Conservation (phyloP, 2,113 vertebrate genomes). For the Sphyrna mokarran region DNA sequence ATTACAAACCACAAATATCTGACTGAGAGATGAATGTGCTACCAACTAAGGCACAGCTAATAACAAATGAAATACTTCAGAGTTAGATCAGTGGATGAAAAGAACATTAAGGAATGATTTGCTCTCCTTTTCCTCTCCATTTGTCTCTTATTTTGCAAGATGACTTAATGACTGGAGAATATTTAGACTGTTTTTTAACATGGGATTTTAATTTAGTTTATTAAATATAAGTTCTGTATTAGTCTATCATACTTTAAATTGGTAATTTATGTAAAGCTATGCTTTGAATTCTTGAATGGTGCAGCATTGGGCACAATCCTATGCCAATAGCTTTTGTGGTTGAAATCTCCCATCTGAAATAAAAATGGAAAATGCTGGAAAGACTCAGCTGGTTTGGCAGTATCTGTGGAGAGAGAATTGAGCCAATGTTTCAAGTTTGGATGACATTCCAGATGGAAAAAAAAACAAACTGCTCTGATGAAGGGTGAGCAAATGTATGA, state of each 20-base stretch:
- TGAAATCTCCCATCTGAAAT: no score
- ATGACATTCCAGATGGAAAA: no score
- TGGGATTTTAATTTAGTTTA: background rate
- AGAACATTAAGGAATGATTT: background rate
- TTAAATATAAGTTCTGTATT: background rate
- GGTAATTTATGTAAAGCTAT: background rate
- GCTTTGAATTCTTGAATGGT: background rate
- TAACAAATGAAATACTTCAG: background rate
- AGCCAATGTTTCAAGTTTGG: no score
- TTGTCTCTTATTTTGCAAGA: background rate
- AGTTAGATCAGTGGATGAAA: background rate
- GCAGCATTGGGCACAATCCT: background rate
- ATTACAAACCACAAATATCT: background rate
- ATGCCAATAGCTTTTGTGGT: background rate
- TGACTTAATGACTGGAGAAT: background rate
- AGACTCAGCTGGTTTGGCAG: no score
- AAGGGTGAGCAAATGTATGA: no score
- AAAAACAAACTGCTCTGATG: no score
- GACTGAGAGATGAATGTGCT: background rate
- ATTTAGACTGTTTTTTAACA: background rate
- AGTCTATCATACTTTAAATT: background rate
- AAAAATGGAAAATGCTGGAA: no score
- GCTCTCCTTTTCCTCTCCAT: background rate
- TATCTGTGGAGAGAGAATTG: no score
- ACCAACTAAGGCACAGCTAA: background rate